Percentiles rank a stretch among this genome's conserved stretches.
Conservation (phyloP, 1,140 invertebrate genomes). For the Drosophila busckii region DNA sequence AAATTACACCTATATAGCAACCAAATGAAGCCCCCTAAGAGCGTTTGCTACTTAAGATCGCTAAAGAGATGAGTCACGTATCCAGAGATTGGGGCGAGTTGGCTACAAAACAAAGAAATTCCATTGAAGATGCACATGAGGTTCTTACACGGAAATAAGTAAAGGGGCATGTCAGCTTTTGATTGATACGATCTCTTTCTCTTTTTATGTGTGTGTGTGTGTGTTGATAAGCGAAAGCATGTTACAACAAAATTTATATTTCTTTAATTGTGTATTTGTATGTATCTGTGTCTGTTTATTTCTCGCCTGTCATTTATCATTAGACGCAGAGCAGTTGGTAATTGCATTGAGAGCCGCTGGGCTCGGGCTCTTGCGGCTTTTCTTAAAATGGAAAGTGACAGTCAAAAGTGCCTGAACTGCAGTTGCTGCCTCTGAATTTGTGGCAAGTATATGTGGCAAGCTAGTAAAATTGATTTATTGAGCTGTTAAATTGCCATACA, state of each 20-base stretch:
- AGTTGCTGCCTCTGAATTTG: neutral
- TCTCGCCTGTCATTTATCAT: constrained; percentile 66
- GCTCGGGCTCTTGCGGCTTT: neutral
- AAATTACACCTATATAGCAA: constrained; percentile 49
- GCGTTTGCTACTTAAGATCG: constrained; percentile 28
- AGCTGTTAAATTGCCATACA: no score
- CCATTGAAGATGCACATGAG: constrained; percentile 62
- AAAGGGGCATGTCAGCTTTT: constrained; percentile 34
- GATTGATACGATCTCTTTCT: no score
- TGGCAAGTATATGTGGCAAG: neutral
- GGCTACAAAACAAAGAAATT: constrained; percentile 60
- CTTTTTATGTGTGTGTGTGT: constrained; percentile 38
- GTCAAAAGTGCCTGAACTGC: constrained; percentile 7
- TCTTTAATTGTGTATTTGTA: constrained; percentile 50
- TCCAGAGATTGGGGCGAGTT: constrained; percentile 20
- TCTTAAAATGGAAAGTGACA: constrained; percentile 33
- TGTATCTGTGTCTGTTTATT: constrained; percentile 22
- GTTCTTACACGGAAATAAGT: constrained; percentile 23
- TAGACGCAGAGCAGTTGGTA: constrained; percentile 28
- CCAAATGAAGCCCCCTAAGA: constrained; percentile 60
- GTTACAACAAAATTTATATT: constrained; percentile 24
- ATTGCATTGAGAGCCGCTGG: no score
- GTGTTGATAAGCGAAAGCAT: constrained; percentile 68
- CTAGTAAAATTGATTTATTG: constrained; percentile 18
- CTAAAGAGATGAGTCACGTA: constrained; percentile 55